These are phyloP conservation scores for Polypedilum pembai DNA, from an alignment of 1,140 invertebrate species.

Conservation along the genomic window DNA sequence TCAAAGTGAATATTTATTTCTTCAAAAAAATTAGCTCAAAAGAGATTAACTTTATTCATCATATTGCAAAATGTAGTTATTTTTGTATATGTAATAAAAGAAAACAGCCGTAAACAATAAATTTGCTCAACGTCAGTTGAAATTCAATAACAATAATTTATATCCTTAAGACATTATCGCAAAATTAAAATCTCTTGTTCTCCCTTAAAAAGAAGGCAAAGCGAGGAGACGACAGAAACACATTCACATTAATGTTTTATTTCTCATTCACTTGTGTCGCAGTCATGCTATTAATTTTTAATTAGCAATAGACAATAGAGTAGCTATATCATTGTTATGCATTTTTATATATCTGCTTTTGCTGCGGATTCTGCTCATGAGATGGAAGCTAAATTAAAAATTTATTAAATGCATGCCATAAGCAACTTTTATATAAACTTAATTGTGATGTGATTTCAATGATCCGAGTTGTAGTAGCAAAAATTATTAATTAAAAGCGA, in stretches of 20 bases:
- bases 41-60: too few species aligned
- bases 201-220: background rate
- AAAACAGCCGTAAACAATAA: background rate
- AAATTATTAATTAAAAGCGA: background rate
- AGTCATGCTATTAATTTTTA: background rate
- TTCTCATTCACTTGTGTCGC: background rate
- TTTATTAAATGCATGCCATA: background rate
- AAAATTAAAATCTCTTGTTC: slow-evolving; percentile 19
- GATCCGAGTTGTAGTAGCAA: background rate
- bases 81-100: too few species aligned
- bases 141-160: slow-evolving; percentile 20
- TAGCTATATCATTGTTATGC: too few species aligned
- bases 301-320: slow-evolving; percentile 19
- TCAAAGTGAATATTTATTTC: too few species aligned
- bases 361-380: too few species aligned
- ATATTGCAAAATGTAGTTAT: too few species aligned
- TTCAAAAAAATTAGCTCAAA: too few species aligned
- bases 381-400: background rate
- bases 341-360: too few species aligned
- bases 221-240: too few species aligned
- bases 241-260: too few species aligned
- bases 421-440: background rate
- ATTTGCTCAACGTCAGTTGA: slow-evolving; percentile 1
- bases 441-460: slow-evolving; percentile 10
- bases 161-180: slow-evolving; percentile 11